These are phyloP conservation scores for Pithys albifrons DNA, from an alignment of 2,113 vertebrate species.

Conservation along the genomic window DNA sequence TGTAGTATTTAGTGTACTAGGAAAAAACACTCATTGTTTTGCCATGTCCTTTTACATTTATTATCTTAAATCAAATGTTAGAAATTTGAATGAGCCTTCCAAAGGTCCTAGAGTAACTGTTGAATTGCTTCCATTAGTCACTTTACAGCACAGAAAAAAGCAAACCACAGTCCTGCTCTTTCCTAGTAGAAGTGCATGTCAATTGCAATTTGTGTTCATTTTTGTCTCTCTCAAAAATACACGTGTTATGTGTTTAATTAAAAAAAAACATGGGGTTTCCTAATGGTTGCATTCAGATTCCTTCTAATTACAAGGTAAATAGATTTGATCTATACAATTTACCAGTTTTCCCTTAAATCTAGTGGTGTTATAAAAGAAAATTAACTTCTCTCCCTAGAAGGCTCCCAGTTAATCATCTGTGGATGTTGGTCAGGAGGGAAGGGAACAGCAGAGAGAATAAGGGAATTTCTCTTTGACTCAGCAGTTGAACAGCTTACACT, in stretches of 20 bases:
- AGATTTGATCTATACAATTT: not conserved
- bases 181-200: not conserved
- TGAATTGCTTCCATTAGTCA: not conserved
- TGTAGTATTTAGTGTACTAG: not conserved
- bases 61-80: not conserved
- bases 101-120: not conserved
- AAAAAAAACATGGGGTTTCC: not conserved
- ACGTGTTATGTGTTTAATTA: not conserved
- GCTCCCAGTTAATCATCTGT: constrained; percentile 32
- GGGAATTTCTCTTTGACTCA: constrained; percentile 26
- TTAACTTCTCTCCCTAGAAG: constrained; percentile 21
- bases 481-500: constrained; percentile 15
- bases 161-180: not conserved
- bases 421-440: constrained; percentile 4
- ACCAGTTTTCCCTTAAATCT: constrained; percentile 2
- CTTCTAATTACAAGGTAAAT: not conserved
- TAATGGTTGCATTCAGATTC: not conserved
- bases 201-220: constrained; percentile 19
- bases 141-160: not conserved
- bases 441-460: not conserved
- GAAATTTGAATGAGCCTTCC: not conserved
- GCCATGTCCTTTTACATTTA: not conserved
- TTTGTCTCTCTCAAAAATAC: constrained; percentile 18
- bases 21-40: not conserved
- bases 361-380: constrained; percentile 6